Base-by-base conservation (phyloP, 2,888 invertebrate genomes). In the Xestoiulus laeticollis region DNA sequence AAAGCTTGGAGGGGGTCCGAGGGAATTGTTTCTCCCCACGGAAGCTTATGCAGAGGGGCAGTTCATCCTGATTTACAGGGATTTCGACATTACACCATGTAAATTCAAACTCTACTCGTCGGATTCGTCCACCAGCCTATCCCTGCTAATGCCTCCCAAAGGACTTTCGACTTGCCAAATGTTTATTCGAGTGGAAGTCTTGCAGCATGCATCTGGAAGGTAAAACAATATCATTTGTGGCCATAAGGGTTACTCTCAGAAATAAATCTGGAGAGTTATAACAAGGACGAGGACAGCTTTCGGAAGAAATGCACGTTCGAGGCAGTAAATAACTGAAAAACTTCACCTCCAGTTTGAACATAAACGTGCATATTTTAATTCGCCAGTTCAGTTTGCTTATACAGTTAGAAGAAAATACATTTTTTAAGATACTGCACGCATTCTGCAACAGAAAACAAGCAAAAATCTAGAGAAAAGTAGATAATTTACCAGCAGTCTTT, bases 31-130 rank as follows among this genome's bases (percentile, higher is more conserved):
- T 44, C 85, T 48, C 53, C 86, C 48, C 86, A 33, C 84, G 84
- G 84, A 84, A 84, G 43, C 84, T 43, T 43, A 84, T 84, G 84
- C 38, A 84, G 84, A 84, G 84, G 33, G 84, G 43, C 87, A 68
- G 78, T 87, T 87, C 68, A 87, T 87, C 87, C 32, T 87, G 87
- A 87, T 87, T 87, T 87, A 87, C 87, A 38, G 32, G 87, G 33
- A 59, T 86, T 86, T 86, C 53, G 59, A 32, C 59, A 87, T 78
- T 87, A 68, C 87, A 33, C 78, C 86, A 86, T 86, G 86, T 86
- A 86, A 86, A 86, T 86, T 85, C 33, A 8, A 85, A 85, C 85
- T 38, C 33, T 85, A 10, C 14, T 30, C 85, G 22, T 14, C 30
- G 32, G 33, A 30, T 26, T 86, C 38, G 44, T 44, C 86, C 38